A percentile compares a stretch with the other conserved stretches of the same genome.
Conservation (phyloP, 2,797 vertebrate genomes). For the Cossypha polioptera region DNA sequence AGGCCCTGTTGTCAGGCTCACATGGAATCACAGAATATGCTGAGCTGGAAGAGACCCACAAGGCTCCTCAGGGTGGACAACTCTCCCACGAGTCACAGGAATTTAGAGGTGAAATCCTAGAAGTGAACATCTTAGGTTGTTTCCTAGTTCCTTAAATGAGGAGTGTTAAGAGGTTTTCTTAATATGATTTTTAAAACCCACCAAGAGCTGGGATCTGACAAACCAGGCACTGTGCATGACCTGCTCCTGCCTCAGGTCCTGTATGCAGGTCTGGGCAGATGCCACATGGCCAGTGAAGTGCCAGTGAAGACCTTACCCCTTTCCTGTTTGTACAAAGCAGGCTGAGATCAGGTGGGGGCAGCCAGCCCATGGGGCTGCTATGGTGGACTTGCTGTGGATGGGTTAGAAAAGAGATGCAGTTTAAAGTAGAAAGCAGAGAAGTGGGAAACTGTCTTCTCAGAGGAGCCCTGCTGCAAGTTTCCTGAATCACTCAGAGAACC, state of each 20-base stretch:
- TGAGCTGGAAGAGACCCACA: not conserved
- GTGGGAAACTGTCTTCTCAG: not conserved
- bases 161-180: not conserved
- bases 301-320: not conserved
- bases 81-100: not conserved
- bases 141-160: not conserved
- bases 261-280: rapidly evolving
- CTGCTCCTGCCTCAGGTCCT: not conserved
- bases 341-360: not conserved
- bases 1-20: not conserved
- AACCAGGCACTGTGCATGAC: rapidly evolving
- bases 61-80: not conserved
- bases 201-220: not conserved
- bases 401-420: not conserved
- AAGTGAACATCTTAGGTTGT: not conserved
- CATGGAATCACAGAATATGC: not conserved
- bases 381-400: not conserved
- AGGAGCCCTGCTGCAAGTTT: not conserved
- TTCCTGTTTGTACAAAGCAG: not conserved
- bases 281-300: not conserved
- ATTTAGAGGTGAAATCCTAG: not conserved
- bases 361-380: not conserved
- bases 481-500: not conserved
- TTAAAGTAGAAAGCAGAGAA: not conserved
- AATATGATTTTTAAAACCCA: not conserved